Evolutionary conservation across 2,888 invertebrate species (phyloP).

Genomic region (Abscondita cerata): DNA sequence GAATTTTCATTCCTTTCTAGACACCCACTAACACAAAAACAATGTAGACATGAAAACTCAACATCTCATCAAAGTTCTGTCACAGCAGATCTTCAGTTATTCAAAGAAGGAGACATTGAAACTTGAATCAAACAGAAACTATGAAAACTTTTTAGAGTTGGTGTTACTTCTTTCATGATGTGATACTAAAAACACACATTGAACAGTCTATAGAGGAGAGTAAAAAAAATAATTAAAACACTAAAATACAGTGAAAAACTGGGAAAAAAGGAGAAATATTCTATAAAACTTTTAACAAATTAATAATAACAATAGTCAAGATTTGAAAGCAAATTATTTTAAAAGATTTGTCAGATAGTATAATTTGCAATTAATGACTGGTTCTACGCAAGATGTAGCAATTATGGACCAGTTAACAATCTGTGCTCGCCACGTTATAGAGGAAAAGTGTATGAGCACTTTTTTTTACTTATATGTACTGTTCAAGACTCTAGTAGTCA

Average conservation of each 20-base stretch:
- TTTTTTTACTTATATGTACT: not conserved
- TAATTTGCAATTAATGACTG: not conserved
- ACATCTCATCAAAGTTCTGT: not conserved
- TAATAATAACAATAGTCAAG: not conserved
- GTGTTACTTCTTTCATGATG: not conserved
- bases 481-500: not conserved
- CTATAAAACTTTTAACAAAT: not conserved
- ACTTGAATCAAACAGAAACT: not conserved
- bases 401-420: not conserved
- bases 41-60: slow-evolving; percentile 5
- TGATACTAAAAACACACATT: not conserved
- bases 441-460: not conserved
- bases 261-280: not conserved
- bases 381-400: not conserved
- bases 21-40: not conserved
- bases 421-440: not conserved
- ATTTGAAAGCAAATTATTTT: not conserved
- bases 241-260: too few species aligned
- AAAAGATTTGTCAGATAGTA: not conserved
- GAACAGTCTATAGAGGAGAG: not conserved
- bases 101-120: too few species aligned
- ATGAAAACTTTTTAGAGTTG: not conserved
- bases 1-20: too few species aligned
- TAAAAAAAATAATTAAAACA: not conserved
- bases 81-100: not conserved